Base-by-base conservation (phyloP, 2,797 vertebrate genomes). In the Peromyscus melanophrys region DNA sequence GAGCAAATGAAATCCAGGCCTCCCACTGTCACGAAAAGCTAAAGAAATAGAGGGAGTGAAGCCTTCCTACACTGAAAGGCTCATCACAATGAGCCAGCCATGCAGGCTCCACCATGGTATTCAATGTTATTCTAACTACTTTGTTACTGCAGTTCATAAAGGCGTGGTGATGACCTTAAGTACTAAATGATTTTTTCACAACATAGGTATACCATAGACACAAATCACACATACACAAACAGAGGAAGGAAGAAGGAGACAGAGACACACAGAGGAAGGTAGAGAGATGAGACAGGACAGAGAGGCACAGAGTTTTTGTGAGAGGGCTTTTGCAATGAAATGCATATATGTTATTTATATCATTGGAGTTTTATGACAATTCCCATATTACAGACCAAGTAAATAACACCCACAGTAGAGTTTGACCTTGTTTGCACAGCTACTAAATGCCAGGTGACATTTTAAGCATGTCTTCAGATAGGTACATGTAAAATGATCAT, bases 31-130 rank as follows among this genome's bases (percentile, higher is more conserved):
- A 57, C 13, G 3, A 6, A 55, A 94, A 89, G 31, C 0, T 13
- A 2, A 92, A 86, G 88, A 34, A 8, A 34, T 31, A 78, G 61
- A 40, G 37, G 2, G 1, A 27, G 6, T 61, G 59, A 90, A 46
- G 4, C 1, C 17, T 46, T 31, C 17, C 27, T 52, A 12, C 14
- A 37, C 11, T 31, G 29, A 49, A 67, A 25, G 10, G 10, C 13
- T 27, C 12, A 55, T 27, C 81, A 65, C 2, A 10, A 4, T 34
- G 52, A 69, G 6, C 23, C 63, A 49, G 6, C 25, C 37, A 61
- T 4, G 4, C 23, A 61, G 27, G 2, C 2, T 85, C 23, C 3
- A 14, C 1, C 43, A 13, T 43, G 6, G 2, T 12, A 17, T 49
- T 52, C 67, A 6, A 34, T 9, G 13, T 31, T 61, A 89, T 29